These are phyloP conservation scores for Harpagifer antarcticus DNA, from an alignment of 2,797 vertebrate genomes.

Conservation along the genomic window DNA sequence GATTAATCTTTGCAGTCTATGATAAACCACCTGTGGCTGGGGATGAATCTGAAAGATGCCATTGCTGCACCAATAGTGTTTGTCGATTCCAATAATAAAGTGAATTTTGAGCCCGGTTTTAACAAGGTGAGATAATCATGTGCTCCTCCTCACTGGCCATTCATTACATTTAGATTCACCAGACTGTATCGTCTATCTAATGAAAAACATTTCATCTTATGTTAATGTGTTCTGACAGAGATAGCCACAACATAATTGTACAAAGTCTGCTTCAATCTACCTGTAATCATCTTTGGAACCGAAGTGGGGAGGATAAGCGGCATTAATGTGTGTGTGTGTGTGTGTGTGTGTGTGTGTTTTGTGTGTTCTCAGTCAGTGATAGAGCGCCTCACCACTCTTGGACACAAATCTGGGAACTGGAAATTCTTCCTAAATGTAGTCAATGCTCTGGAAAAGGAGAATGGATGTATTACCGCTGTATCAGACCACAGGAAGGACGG, in stretches of 20 bases:
- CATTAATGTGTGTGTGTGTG: constrained; percentile 12
- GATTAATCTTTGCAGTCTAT: constrained; percentile 80
- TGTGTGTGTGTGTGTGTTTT: constrained; percentile 11
- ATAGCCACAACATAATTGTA: constrained; percentile 39
- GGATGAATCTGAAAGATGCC: constrained; percentile 84
- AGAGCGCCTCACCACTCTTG: constrained; percentile 54
- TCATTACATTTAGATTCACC: constrained; percentile 19
- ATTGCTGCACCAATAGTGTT: constrained; percentile 85
- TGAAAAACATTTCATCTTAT: constrained; percentile 19
- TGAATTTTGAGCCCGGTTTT: constrained; percentile 73
- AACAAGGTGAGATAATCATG: constrained; percentile 62
- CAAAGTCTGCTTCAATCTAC: constrained; percentile 30
- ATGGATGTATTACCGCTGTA: constrained; percentile 77
- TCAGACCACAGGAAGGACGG: constrained; percentile 82
- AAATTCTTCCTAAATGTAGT: constrained; percentile 76
- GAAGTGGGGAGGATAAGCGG: constrained; percentile 14
- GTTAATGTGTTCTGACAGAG: constrained; percentile 23
- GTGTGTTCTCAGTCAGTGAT: constrained; percentile 66
- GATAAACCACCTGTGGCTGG: constrained; percentile 91
- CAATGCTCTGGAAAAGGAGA: constrained; percentile 78
- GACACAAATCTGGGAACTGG: constrained; percentile 55
- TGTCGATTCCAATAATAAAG: constrained; percentile 60
- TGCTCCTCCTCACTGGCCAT: constrained; percentile 15
- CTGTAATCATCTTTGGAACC: constrained; percentile 31
- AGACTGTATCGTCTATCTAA: constrained; percentile 13